Conservation (phyloP, 2,888 invertebrate species). For the Agrochola macilenta region DNA sequence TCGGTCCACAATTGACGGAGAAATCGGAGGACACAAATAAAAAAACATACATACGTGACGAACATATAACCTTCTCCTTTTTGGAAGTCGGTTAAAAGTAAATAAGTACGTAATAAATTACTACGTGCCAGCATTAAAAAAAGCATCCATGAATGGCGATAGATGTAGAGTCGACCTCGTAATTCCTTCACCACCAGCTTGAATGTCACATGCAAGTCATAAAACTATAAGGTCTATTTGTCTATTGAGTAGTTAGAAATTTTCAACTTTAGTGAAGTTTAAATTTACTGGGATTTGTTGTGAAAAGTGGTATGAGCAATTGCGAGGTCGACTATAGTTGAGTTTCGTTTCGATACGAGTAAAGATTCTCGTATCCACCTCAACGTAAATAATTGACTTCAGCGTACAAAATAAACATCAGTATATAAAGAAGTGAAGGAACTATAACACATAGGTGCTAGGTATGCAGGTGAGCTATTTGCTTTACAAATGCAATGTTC, state of each 20-base stretch:
- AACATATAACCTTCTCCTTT: no score
- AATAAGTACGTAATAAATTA: no score
- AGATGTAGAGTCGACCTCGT: neutral
- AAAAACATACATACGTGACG: no score
- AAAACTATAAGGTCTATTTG: neutral
- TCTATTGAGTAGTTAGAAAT: neutral
- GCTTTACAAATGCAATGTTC: neutral
- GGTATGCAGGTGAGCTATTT: neutral
- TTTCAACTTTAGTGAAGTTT: neutral
- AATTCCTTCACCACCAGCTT: neutral
- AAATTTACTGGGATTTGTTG: neutral
- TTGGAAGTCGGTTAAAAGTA: no score
- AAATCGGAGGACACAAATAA: no score
- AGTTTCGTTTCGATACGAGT: neutral
- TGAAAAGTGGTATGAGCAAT: neutral
- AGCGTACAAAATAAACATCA: neutral
- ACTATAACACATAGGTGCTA: slow-evolving; percentile 1
- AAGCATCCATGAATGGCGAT: neutral
- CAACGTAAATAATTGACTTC: neutral
- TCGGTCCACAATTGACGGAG: no score
- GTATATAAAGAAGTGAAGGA: neutral
- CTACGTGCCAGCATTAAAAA: no score
- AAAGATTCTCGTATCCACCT: neutral
- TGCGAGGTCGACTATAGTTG: neutral
- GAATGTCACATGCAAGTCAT: neutral